Evolutionary conservation across 2,888 invertebrate genomes (phyloP).

Genomic region (Isoperla grammatica): DNA sequence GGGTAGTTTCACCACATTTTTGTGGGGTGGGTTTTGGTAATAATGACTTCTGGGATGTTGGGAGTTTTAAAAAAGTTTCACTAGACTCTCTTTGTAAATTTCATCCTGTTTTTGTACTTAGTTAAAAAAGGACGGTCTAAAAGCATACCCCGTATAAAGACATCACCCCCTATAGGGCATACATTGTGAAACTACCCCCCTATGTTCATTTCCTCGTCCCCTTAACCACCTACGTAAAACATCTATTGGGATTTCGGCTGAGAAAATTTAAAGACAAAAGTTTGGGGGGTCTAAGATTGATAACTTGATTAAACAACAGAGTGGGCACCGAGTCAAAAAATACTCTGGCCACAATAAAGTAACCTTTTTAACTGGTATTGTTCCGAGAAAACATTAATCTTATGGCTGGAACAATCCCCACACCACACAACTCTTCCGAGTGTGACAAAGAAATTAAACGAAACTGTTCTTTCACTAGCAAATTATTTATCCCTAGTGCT

Average conservation of each 20-base stretch:
- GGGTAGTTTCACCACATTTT: slow-evolving; percentile 16
- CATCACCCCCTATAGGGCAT: background rate
- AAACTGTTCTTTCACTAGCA: no score
- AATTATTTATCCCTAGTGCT: no score
- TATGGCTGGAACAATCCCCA: no score
- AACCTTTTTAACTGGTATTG: background rate
- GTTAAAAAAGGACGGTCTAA: slow-evolving; percentile 13
- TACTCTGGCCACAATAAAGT: slow-evolving; percentile 10
- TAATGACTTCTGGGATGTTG: slow-evolving; percentile 29
- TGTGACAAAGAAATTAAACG: no score
- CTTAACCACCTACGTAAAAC: background rate
- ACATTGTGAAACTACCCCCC: background rate
- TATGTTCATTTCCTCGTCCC: background rate
- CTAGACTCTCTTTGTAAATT: slow-evolving; percentile 13
- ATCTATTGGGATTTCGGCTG: slow-evolving; percentile 4
- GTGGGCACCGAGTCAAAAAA: slow-evolving; percentile 3
- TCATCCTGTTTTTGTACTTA: slow-evolving; percentile 16
- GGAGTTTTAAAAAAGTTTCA: slow-evolving; percentile 27
- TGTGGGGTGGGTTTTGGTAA: slow-evolving; percentile 14
- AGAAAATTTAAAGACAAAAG: background rate
- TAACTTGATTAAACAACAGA: slow-evolving; percentile 8
- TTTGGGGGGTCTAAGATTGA: background rate
- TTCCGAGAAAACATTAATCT: no score
- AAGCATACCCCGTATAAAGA: slow-evolving; percentile 16
- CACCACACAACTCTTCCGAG: no score